A percentile compares a stretch with the other conserved stretches of the same genome.
phyloP scores from a whole-genome alignment of 2,113 vertebrate species.

The Garra rufa region DNA sequence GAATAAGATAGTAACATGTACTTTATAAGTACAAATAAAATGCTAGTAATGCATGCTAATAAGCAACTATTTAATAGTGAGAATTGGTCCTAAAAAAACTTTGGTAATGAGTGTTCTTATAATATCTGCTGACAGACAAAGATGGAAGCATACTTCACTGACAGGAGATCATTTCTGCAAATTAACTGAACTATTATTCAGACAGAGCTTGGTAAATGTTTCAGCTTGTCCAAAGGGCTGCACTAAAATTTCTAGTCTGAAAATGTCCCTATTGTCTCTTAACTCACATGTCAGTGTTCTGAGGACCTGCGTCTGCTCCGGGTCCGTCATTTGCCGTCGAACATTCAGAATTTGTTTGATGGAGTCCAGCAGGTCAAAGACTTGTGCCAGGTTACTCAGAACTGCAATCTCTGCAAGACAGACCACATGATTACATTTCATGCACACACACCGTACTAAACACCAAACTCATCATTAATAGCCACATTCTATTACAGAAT shows the following conservation, averaged over 20 bases:
- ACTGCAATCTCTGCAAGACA: conserved; percentile 89
- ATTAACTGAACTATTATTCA: not conserved
- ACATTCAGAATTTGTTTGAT: conserved; percentile 91
- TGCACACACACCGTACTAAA: not conserved
- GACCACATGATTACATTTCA: conserved; percentile 29
- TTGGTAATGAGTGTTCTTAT: no score
- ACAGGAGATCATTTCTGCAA: not conserved
- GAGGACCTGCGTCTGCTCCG: conserved; percentile 88
- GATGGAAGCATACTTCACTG: not conserved
- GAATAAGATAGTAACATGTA: no score
- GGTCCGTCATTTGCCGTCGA: conserved; percentile 86
- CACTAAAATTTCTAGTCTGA: not conserved
- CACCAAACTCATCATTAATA: not conserved
- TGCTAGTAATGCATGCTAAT: no score
- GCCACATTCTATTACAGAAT: not conserved
- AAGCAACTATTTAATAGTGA: no score
- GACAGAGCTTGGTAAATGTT: not conserved
- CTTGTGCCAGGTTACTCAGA: conserved; percentile 93
- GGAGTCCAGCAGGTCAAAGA: conserved; percentile 91
- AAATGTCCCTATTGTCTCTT: not conserved
- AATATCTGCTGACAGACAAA: not conserved
- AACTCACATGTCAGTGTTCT: conserved; percentile 85
- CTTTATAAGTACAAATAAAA: no score
- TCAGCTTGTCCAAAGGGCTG: not conserved
- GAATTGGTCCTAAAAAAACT: no score